These are phyloP conservation scores for Mercenaria mercenaria DNA, from an alignment of 1,140 invertebrate genomes.

Conservation along the genomic window DNA sequence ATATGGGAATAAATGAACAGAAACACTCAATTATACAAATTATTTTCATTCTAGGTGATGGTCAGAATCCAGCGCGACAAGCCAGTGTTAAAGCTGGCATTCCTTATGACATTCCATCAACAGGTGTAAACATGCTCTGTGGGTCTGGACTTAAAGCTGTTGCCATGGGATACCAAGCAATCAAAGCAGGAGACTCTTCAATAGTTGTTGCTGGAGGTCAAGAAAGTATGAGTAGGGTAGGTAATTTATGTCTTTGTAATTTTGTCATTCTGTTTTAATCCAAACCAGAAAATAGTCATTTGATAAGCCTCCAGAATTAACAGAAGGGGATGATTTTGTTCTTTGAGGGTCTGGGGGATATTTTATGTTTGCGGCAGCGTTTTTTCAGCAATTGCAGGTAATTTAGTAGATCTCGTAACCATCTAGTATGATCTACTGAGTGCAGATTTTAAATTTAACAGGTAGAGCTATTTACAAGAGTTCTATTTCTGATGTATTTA, in stretches of 20 bases:
- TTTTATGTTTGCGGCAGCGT: no score
- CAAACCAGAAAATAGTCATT: no score
- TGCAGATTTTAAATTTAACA: no score
- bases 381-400: no score
- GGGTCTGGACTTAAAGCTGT: slow-evolving; percentile 94
- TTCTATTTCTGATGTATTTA: no score
- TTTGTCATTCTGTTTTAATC: not conserved
- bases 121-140: slow-evolving; percentile 94
- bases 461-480: no score
- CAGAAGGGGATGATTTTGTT: no score
- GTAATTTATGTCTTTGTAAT: not conserved
- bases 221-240: slow-evolving; percentile 92
- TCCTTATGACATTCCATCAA: slow-evolving; percentile 91
- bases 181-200: slow-evolving; percentile 90
- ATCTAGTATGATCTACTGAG: no score
- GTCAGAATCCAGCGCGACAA: slow-evolving; percentile 95
- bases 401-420: no score
- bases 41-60: slow-evolving; percentile 88
- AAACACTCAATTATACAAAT: not conserved
- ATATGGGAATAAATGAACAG: no score
- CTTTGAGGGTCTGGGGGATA: no score
- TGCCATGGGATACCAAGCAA: slow-evolving; percentile 90
- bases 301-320: no score
- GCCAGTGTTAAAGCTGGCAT: slow-evolving; percentile 92
- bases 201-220: slow-evolving; percentile 94